Conservation (phyloP, 2,888 invertebrate genomes). For the Argyra leucocephala region DNA sequence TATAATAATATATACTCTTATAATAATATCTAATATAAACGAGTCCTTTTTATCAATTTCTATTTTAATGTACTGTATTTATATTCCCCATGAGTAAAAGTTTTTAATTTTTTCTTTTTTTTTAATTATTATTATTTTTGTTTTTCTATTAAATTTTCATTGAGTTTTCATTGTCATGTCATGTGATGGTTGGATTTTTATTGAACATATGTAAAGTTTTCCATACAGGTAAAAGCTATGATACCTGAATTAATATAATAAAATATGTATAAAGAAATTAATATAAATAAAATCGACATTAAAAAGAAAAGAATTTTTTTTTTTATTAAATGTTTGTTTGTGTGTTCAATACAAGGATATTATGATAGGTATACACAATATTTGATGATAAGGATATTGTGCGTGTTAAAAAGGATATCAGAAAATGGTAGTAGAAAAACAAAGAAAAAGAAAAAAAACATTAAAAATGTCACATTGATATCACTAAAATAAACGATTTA, state of each 20-base stretch:
- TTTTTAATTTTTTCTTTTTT: neutral
- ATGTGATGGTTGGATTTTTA: neutral
- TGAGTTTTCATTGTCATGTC: neutral
- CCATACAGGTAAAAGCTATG: neutral
- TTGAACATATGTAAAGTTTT: neutral
- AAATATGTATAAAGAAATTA: too few relatives aligned
- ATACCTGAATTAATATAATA: neutral
- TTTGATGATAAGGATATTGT: neutral
- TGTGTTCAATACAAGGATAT: neutral
- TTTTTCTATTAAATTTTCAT: neutral
- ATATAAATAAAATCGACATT: too few relatives aligned
- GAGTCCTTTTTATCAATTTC: neutral
- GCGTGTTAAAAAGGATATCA: conserved; percentile 3
- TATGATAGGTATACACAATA: neutral
- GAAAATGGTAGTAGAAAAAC: neutral
- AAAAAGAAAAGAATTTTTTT: too few relatives aligned
- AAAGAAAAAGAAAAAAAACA: neutral
- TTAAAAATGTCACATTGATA: neutral
- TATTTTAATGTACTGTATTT: neutral
- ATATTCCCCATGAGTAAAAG: neutral
- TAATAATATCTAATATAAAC: too few relatives aligned
- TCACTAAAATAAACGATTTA: neutral
- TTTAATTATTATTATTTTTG: neutral
- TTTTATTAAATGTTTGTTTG: neutral
- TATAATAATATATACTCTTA: too few relatives aligned